A percentile compares a stretch with the other conserved stretches of the same genome.
phyloP scores from a whole-genome alignment of 1,140 invertebrate species.

The Cydia amplana region DNA sequence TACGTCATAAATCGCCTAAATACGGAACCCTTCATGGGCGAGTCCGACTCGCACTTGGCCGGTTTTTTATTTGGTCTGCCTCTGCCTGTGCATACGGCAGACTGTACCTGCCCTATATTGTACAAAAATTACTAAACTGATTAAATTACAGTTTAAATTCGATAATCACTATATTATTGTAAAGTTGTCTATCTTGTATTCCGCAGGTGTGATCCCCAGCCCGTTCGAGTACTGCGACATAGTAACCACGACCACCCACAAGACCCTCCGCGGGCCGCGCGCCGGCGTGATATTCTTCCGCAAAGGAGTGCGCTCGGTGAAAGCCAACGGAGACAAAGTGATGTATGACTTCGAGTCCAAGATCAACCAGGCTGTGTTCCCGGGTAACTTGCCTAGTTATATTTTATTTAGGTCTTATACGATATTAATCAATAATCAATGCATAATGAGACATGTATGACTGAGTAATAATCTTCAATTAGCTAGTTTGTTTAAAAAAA shows the following conservation, averaged over 20 bases:
- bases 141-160: too few species aligned
- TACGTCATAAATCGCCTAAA: too few species aligned
- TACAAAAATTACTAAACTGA: neutral
- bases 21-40: too few species aligned
- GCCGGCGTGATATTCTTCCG: slow-evolving; percentile 95
- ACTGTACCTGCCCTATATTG: neutral
- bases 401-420: too few species aligned
- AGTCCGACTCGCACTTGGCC: too few species aligned
- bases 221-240: slow-evolving; percentile 97
- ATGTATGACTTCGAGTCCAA: slow-evolving; percentile 92
- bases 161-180: too few species aligned
- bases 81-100: too few species aligned
- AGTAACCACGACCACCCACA: slow-evolving; percentile 97
- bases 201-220: slow-evolving; percentile 87
- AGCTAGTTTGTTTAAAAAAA: too few species aligned
- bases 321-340: slow-evolving; percentile 88
- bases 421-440: too few species aligned
- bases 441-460: too few species aligned
- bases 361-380: slow-evolving; percentile 97
- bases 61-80: too few species aligned
- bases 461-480: too few species aligned
- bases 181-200: slow-evolving; percentile 4
- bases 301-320: slow-evolving; percentile 88
- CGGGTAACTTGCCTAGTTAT: slow-evolving; percentile 67
- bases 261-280: slow-evolving; percentile 94